phyloP scores from a whole-genome alignment of 2,888 invertebrate genomes.

The Amphipoea oculea region DNA sequence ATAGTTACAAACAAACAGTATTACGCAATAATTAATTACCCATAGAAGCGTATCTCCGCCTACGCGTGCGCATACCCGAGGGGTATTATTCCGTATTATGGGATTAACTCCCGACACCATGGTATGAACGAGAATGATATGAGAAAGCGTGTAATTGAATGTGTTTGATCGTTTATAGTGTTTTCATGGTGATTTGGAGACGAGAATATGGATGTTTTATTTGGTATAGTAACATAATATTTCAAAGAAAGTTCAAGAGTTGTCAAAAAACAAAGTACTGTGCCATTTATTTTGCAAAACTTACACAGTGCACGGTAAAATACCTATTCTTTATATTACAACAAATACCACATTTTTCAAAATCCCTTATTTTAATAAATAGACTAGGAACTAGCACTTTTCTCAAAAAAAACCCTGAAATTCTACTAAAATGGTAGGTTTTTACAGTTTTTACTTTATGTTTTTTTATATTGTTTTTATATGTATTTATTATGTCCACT shows the following conservation, averaged over 20 bases:
- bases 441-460: too few relatives aligned
- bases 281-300: not conserved
- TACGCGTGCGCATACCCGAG: conserved; percentile 57
- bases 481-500: not conserved
- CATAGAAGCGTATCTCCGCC: conserved; percentile 34
- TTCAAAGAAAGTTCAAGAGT: too few relatives aligned
- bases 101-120: conserved; percentile 60
- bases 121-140: conserved; percentile 23
- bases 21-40: conserved; percentile 53
- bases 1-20: conserved; percentile 20
- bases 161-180: conserved; percentile 9
- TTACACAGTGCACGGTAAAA: not conserved
- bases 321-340: not conserved
- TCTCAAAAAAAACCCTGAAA: not conserved
- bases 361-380: not conserved
- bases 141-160: conserved; percentile 52
- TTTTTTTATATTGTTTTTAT: not conserved
- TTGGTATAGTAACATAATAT: not conserved
- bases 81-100: conserved; percentile 56
- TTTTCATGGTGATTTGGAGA: conserved; percentile 16
- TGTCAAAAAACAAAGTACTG: too few relatives aligned
- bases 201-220: not conserved
- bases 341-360: not conserved
- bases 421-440: not conserved
- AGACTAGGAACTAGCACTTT: too few relatives aligned